phyloP scores from a whole-genome alignment of 2,797 vertebrate genomes.

The Amniataba percoides region DNA sequence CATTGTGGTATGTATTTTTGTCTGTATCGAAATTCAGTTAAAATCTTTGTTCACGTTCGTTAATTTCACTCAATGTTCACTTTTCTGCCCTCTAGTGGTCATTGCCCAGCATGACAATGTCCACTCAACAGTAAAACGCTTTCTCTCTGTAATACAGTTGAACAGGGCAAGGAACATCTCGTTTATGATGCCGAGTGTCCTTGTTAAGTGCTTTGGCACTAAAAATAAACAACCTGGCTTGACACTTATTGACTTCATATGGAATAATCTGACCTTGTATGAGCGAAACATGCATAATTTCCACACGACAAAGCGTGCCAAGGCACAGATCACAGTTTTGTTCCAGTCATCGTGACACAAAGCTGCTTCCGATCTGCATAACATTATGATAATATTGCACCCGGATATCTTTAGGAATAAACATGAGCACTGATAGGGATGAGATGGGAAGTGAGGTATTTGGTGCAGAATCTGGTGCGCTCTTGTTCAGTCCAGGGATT shows the following conservation, averaged over 20 bases:
- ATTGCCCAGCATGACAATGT: accelerated
- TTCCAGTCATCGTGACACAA: conserved; percentile 45
- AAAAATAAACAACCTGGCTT: conserved; percentile 39
- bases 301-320: conserved; percentile 11
- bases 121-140: neutral
- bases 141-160: neutral
- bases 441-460: conserved; percentile 65
- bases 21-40: neutral
- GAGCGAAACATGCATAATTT: conserved; percentile 27
- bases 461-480: conserved; percentile 44
- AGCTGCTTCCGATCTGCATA: conserved; percentile 60
- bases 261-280: conserved; percentile 29
- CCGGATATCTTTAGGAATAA: conserved; percentile 59
- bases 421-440: conserved; percentile 65
- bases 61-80: neutral
- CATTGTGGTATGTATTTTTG: neutral
- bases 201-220: neutral
- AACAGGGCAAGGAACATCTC: neutral
- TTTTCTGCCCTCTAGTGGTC: conserved; percentile 10
- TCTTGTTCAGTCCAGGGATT: conserved; percentile 68
- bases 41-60: neutral
- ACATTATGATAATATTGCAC: conserved; percentile 53
- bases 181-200: neutral
- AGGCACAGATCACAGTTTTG: conserved; percentile 32
- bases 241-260: conserved; percentile 30